Evolutionary conservation across 2,797 vertebrate genomes (phyloP).

Genomic region (Ataeniobius toweri): DNA sequence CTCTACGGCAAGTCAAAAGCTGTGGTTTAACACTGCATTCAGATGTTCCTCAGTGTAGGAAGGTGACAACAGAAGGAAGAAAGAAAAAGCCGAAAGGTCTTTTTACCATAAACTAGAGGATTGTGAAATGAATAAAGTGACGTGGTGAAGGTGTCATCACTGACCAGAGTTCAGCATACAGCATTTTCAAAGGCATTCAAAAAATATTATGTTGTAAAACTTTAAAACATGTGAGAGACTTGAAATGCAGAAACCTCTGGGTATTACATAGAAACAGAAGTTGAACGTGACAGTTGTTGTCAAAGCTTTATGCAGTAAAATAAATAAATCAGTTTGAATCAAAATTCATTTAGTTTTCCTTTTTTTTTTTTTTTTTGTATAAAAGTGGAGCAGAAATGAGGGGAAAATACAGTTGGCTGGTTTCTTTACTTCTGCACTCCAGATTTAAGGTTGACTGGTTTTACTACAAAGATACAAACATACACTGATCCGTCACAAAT

Average conservation of each 20-base stretch:
- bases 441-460: neutral
- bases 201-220: neutral
- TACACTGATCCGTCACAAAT: neutral
- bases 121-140: neutral
- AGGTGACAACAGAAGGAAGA: neutral
- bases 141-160: neutral
- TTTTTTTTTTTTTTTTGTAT: neutral
- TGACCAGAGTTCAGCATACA: neutral
- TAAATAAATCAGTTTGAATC: neutral
- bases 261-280: too few relatives aligned
- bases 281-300: neutral
- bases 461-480: neutral
- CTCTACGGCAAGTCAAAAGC: neutral
- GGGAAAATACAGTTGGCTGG: neutral
- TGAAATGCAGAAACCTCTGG: too few relatives aligned
- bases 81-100: neutral
- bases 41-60: constrained; percentile 2
- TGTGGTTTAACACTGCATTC: constrained; percentile 6
- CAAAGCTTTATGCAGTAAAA: too few relatives aligned
- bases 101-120: constrained; percentile 2
- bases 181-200: neutral
- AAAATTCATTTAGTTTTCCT: neutral
- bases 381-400: too few relatives aligned
- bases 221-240: too few relatives aligned
- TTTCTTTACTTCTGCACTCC: neutral